Conservation (phyloP, 2,113 vertebrate species). For the Phalacrocorax brasilianus region DNA sequence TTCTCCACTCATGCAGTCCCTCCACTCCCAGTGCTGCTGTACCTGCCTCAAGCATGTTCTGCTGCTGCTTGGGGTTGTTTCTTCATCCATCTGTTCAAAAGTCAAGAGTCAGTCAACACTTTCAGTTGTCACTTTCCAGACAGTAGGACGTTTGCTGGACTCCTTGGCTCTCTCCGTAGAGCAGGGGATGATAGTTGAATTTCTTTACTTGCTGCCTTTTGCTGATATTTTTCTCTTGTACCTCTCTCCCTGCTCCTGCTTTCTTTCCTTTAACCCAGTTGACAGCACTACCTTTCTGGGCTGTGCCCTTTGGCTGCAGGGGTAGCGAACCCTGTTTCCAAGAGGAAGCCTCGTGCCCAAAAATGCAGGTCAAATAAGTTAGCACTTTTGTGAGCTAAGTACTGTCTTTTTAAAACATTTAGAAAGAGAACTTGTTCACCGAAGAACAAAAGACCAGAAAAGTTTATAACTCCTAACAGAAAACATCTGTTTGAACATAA, state of each 20-base stretch:
- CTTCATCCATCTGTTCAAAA: neutral
- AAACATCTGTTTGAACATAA: slow-evolving; percentile 36
- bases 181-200: neutral
- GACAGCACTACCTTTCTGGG: neutral
- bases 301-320: neutral
- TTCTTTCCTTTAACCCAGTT: neutral
- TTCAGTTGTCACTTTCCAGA: neutral
- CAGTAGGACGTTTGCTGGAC: neutral
- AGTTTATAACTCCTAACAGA: slow-evolving; percentile 25
- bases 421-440: slow-evolving; percentile 10
- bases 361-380: neutral
- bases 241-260: neutral
- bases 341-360: neutral
- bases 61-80: neutral
- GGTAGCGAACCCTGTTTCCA: neutral
- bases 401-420: neutral
- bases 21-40: neutral
- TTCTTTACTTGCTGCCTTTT: neutral
- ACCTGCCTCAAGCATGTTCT: neutral
- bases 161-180: neutral
- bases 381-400: neutral
- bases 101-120: neutral
- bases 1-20: neutral
- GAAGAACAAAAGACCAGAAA: neutral
- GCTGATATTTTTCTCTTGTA: neutral